Base-by-base conservation (phyloP, 2,797 vertebrate genomes). In the Rhinatrema bivittatum region DNA sequence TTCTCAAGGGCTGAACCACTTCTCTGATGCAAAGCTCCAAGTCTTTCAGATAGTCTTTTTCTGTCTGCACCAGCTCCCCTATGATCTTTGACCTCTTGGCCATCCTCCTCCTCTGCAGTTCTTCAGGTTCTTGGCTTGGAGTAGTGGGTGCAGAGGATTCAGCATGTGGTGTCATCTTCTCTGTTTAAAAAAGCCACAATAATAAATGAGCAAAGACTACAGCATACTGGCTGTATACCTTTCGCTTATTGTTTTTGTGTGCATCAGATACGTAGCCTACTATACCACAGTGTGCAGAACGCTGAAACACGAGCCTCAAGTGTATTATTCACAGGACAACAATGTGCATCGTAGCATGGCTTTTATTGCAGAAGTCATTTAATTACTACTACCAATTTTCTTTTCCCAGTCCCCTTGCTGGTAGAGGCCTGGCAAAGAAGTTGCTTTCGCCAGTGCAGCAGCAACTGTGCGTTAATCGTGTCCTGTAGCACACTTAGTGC, bases 21-120 rank as follows among this genome's bases (percentile, higher is more conserved):
- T 94, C 89, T 58, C 55, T 79, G 58, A 97, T 80, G 48, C 91
- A 97, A 41, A 96, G 81, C 57, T 94, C 87, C 69, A 98, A 60
- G 42, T 93, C 84, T 0, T 61, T 87, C 57, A 92, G 74, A 49
- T 83, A 95, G 64, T 96, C 94, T 36, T 66, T 90, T 46, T 99
- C 95, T 0, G 95, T 99, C 78, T 94, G 91, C 27, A 94, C 50
- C 12, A 98, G 85, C 54, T 99, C 95, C 41, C 83, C 40, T 1
- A 97, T 91, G 68, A 99, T 85, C 63, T 92, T 97, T 7, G 68
- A 76, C 44, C 95, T 88, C 49, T 75, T 92, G 23, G 60, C 78
- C 91, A 97, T 95, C 84, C 92, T 90, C 40, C 70, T 72, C 5
- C 17, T 53, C 7, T 65, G 76, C 15, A 84, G 40, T 55, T 91